Evolutionary conservation across 2,797 vertebrate genomes (phyloP).

Genomic region (Acanthopagrus latus): DNA sequence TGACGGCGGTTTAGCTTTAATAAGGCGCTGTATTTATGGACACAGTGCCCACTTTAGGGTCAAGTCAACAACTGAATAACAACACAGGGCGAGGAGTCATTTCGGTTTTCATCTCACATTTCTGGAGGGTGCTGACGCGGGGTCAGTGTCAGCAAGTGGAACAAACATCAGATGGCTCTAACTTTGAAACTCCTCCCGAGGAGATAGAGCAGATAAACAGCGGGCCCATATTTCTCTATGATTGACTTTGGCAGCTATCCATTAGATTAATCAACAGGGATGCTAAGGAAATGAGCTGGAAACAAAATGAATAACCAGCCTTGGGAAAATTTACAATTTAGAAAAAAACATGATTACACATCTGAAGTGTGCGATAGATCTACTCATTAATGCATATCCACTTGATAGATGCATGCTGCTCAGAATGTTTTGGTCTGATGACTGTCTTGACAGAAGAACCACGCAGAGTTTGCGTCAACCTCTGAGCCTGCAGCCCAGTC

Average conservation of each 20-base stretch:
- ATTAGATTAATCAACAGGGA: constrained; percentile 8
- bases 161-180: neutral
- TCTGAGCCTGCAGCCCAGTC: constrained; percentile 31
- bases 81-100: neutral
- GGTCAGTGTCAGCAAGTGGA: neutral
- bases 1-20: constrained; percentile 15
- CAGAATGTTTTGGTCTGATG: constrained; percentile 36
- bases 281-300: constrained; percentile 3
- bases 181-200: constrained; percentile 6
- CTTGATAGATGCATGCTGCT: constrained; percentile 23
- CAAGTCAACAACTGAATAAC: constrained; percentile 11
- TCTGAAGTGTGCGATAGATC: constrained; percentile 25
- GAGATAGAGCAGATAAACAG: constrained; percentile 6
- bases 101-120: constrained; percentile 3
- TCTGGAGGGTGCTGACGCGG: neutral
- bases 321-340: constrained; percentile 14
- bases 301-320: neutral
- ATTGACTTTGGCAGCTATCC: constrained; percentile 16
- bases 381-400: constrained; percentile 40
- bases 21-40: constrained; percentile 4
- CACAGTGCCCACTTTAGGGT: neutral
- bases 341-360: constrained; percentile 24
- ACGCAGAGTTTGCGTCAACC: constrained; percentile 40
- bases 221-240: neutral
- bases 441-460: constrained; percentile 41